Base-by-base conservation (phyloP, 2,888 invertebrate genomes). In the Lampropteryx suffumata region DNA sequence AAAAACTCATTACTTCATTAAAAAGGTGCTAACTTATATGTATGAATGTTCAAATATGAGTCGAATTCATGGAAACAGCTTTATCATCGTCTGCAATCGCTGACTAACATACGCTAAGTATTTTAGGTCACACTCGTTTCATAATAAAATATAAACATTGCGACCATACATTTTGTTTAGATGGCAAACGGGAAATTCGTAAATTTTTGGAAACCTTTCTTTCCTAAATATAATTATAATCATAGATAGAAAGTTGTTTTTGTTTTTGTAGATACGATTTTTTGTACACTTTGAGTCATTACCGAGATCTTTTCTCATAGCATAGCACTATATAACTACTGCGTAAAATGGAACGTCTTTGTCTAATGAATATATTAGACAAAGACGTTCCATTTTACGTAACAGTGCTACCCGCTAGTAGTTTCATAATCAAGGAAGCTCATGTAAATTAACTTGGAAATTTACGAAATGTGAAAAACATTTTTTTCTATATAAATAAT, bases 11-110 rank as follows among this genome's bases (percentile, higher is more conserved):
- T 32, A 40, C 24, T 49, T 28, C 33, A 13, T 24, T 41, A 39
- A 39, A 35, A 30, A 47, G 34, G 29, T 45, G 40, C 32, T 44
- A 48, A 27, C 42, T 30, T 32, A 28, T 47, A 49, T 39, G 47
- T 50, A 51, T 60, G 43, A 62, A 49, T 61, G 50, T 54, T 51
- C 43, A 52, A 52, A 55, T 50, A 67, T 69, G 69, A 69, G 57
- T 70, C 59, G 61, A 71, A 59, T 82, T 79, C 82, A 62, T 67
- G 69, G 80, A 82, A 81, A 55, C 65, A 57, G 50, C 50, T 61
- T 70, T 80, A 83, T 83, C 83, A 57, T 46, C 45, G 82, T 79
- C 82, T 80, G 77, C 72, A 71, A 83, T 83, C 82, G 65, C 69
- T 64, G 66, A 69, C 66, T 67, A 67, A 76, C 65, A 65, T 59